Conservation (phyloP, 2,797 vertebrate genomes). For the Sarcoramphus papa region DNA sequence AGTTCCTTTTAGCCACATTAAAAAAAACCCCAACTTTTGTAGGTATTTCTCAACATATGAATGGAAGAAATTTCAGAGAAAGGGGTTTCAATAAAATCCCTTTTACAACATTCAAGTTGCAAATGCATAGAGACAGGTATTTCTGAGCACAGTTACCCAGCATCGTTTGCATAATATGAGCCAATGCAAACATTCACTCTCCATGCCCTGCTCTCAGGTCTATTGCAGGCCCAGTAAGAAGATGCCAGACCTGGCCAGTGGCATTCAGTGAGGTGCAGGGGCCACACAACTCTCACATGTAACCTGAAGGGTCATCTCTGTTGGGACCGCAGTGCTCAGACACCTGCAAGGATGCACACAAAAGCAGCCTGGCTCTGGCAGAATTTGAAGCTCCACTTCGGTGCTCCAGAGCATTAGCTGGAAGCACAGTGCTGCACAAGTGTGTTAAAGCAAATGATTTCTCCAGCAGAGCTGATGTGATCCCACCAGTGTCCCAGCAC, state of each 20-base stretch:
- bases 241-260: neutral
- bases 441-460: neutral
- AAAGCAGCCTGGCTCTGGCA: neutral
- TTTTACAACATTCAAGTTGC: neutral
- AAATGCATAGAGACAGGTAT: neutral
- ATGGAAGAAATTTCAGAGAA: neutral
- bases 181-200: neutral
- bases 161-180: neutral
- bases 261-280: neutral
- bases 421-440: neutral
- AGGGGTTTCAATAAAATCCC: neutral
- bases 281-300: neutral
- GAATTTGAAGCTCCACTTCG: neutral
- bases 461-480: neutral
- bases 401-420: neutral
- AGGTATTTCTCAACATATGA: neutral
- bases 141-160: neutral
- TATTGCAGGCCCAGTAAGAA: neutral
- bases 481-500: neutral
- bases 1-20: neutral
- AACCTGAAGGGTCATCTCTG: neutral
- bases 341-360: accelerated
- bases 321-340: neutral
- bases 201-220: neutral
- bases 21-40: neutral